These are phyloP conservation scores for Anastatus disparis DNA, from an alignment of 1,140 invertebrate genomes.

Conservation along the genomic window DNA sequence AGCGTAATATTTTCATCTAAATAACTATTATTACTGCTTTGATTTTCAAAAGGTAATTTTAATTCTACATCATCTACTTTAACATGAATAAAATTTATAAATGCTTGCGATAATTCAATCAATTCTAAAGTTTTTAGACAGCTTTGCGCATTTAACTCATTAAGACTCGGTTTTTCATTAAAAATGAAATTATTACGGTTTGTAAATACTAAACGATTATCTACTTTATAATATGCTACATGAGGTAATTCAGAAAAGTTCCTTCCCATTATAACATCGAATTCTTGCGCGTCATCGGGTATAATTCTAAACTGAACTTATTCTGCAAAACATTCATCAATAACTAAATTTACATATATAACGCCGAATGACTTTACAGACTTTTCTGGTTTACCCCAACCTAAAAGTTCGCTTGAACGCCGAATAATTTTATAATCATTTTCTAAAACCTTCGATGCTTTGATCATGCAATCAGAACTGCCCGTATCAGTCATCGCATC, in stretches of 20 bases:
- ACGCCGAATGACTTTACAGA: too few species aligned
- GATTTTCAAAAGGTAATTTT: background rate
- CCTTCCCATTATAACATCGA: too few species aligned
- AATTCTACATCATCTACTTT: background rate
- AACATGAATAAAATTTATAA: background rate
- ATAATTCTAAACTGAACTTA: too few species aligned
- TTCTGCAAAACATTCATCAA: constrained; percentile 22
- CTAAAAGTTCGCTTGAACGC: constrained; percentile 15
- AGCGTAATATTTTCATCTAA: background rate
- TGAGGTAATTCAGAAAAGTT: background rate
- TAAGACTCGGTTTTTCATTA: too few species aligned
- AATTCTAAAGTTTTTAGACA: too few species aligned
- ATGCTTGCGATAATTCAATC: background rate
- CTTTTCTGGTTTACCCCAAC: too few species aligned
- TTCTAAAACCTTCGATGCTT: constrained; percentile 32
- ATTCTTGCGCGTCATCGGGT: too few species aligned
- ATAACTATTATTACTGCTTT: background rate
- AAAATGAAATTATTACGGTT: too few species aligned
- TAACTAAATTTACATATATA: background rate
- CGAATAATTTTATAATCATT: constrained; percentile 14
- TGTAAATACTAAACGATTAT: too few species aligned
- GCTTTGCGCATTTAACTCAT: too few species aligned
- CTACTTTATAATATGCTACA: background rate
- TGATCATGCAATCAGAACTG: too few species aligned
- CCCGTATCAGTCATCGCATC: too few species aligned